Percentiles rank a stretch among this genome's conserved stretches.
Evolutionary conservation across 2,888 invertebrate species (phyloP).

Genomic region (Tenthredo mesomela): DNA sequence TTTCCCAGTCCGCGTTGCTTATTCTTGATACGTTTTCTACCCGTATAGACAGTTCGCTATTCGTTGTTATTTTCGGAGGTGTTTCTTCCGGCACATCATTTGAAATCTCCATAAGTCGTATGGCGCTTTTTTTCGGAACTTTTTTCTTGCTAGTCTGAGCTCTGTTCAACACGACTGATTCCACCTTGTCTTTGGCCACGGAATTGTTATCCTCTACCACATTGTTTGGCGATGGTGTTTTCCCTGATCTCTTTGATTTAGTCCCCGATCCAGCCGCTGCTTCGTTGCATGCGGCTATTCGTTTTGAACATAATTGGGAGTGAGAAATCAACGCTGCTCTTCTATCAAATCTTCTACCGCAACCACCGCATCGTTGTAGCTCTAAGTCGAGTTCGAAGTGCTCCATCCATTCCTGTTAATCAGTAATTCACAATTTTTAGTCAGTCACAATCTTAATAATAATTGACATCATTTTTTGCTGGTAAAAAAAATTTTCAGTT

Average conservation of each 20-base stretch:
- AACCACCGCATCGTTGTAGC: conserved; percentile 84
- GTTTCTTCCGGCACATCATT: not conserved
- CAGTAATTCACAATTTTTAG: not conserved
- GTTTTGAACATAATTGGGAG: conserved; percentile 84
- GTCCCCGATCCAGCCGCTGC: conserved; percentile 69
- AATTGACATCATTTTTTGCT: not conserved
- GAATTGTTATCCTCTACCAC: conserved; percentile 41
- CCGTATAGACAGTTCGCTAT: conserved; percentile 60
- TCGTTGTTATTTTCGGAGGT: not conserved
- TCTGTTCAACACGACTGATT: not conserved
- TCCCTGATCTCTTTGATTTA: conserved; percentile 56
- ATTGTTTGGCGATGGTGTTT: conserved; percentile 56
- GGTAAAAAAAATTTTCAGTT: too few species aligned
- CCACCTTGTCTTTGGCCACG: conserved; percentile 57
- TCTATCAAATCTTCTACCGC: conserved; percentile 86
- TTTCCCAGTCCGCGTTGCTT: conserved; percentile 67
- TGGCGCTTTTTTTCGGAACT: not conserved
- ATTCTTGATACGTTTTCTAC: conserved; percentile 64
- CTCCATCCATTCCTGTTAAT: conserved; percentile 81
- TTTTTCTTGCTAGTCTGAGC: conserved; percentile 28
- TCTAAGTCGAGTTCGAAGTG: conserved; percentile 83
- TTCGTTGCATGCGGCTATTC: conserved; percentile 78
- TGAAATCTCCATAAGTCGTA: not conserved
- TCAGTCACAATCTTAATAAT: not conserved
- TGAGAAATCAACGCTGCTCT: conserved; percentile 87